Conservation (phyloP, 2,888 invertebrate species). For the Calameuta idolon region DNA sequence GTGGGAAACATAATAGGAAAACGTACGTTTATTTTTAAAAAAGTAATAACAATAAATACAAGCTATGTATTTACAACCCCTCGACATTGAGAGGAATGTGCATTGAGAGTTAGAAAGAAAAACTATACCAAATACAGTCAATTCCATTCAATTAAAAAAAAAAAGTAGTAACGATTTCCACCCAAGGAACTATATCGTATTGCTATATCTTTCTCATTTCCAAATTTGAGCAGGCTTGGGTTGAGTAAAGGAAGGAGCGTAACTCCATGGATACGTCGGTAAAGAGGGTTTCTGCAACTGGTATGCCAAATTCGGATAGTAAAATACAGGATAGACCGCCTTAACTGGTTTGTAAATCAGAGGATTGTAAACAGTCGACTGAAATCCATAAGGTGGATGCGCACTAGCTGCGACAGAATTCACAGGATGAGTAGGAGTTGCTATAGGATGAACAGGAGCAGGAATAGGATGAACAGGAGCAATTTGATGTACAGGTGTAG, state of each 20-base stretch:
- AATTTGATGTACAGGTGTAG: conserved; percentile 29
- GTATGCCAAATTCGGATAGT: conserved; percentile 49
- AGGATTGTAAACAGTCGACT: conserved; percentile 44
- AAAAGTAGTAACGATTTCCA: conserved; percentile 2
- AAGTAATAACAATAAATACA: conserved; percentile 49
- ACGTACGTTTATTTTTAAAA: background rate
- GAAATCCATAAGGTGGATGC: conserved; percentile 52
- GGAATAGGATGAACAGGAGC: conserved; percentile 24
- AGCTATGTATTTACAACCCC: conserved; percentile 43
- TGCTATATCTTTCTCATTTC: conserved; percentile 39
- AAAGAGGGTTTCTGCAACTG: conserved; percentile 48
- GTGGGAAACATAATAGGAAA: background rate
- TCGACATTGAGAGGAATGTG: conserved; percentile 20
- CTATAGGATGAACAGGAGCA: conserved; percentile 23
- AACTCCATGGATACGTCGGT: conserved; percentile 54
- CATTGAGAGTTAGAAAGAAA: conserved; percentile 6
- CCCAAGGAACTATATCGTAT: background rate
- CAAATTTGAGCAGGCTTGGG: conserved; percentile 48
- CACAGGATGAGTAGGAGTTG: conserved; percentile 32
- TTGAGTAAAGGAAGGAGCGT: conserved; percentile 52
- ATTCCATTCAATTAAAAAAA: background rate
- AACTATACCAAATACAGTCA: background rate
- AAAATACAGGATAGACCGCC: conserved; percentile 55
- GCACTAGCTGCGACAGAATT: conserved; percentile 33
- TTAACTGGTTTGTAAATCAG: conserved; percentile 56